Base-by-base conservation (phyloP, 2,888 invertebrate genomes). In the Nomada goodeniana region DNA sequence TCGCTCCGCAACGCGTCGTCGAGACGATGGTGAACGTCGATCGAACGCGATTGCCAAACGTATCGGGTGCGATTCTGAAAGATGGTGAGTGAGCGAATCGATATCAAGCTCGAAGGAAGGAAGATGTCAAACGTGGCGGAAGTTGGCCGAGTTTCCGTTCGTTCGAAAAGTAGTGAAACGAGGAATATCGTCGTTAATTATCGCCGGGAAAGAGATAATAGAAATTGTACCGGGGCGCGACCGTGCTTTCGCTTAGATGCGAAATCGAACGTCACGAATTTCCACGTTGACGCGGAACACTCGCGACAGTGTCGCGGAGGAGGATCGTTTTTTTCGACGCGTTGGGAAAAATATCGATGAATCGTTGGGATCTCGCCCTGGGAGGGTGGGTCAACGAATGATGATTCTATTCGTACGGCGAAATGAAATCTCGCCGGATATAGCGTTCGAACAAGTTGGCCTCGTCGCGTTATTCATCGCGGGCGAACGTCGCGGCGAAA, bases 11-110 rank as follows among this genome's bases (percentile, higher is more conserved):
- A 63, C 36, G 44, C 26, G 26, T 11, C 13, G n/a, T 11, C 53
- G 60, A 57, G 74, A 86, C 87, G 86, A 80, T 87, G 60, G 52
- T 83, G 50, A 83, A 74, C 65, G 82, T 65, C 13, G 71, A 78
- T 63, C 80, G 80, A 60, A 61, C 71, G 9, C 77, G 65, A n/a
- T 76, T 89, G 59, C 80, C 78, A 36, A 79, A 90, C 65, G 79
- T 90, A 18, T 82, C 90, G 18, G 90, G 88, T 29, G 59, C 59
- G 26, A 60, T 80, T 20, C 59, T 90, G 53, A 90, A 89, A 50
- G 87, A 90, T 89, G 89, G 89, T 89, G 65, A 74, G 86, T 63
- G 26, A 47, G 9, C 11, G 71, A 61, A 29, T 15, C 5, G 10
- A 9, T 3, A 15, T 3, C 1, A 9, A 9, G 9, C 52, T 1